Base-by-base conservation (phyloP, 1,140 invertebrate species). In the Acromyrmex charruanus region DNA sequence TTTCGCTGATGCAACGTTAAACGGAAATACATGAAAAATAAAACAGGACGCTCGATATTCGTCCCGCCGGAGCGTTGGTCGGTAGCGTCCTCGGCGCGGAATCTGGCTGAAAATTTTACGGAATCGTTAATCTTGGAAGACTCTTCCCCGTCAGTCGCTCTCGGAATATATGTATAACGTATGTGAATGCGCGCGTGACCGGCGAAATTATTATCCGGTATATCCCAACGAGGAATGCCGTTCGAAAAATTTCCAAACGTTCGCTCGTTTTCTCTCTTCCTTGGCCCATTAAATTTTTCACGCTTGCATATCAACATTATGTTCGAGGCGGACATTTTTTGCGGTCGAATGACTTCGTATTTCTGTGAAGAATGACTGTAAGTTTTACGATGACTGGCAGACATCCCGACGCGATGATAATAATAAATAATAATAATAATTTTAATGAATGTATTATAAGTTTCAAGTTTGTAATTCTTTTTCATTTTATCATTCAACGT, bases 181-280 rank as follows among this genome's bases (percentile, higher is more conserved):
- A 25, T 35, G 44, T 35, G 55, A 75, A 84, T 84, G 55, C 39
- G 49, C 71, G 35, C 28, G 66, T 69, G 51, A 77, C 44, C 55
- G 18, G 1, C 9, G 35, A 10, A 77, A 55, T 59, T 86, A 88
- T 86, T 75, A 79, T 85, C 21, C 66, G 39, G 16, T 35, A 28
- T 88, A 49, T 51, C 53, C 25, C 53, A 35, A 21, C 31, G 31
- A 86, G 66, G 75, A 80, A 89, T 63, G 75, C 44, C 68, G 53
- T 31, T 21, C 81, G 68, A 68, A 86, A 75, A 74, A 85, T 88
- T 85, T 85, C 63, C 72, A 86, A 88, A 88, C 63, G 85, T 28
- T 44, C 28, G 44, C 87, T 28, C 65, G 81, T 86, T 89, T 89
- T 25, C 25, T 80, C 88, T 86, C 82, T 55, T 21, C 31, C 80